These are phyloP conservation scores for Microplitis deprimator DNA, from an alignment of 2,888 invertebrate species.

Conservation along the genomic window DNA sequence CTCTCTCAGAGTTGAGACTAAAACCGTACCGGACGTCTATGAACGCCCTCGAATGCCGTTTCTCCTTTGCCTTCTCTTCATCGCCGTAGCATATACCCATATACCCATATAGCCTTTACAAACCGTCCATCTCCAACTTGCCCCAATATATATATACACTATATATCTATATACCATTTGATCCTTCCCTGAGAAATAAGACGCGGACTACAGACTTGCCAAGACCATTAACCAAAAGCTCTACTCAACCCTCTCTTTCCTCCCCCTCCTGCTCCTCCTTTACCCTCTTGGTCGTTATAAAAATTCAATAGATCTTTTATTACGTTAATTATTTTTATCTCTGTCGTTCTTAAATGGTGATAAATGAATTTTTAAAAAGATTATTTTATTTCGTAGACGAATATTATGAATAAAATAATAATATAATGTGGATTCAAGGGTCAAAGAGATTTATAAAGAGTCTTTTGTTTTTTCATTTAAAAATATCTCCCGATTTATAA, in stretches of 20 bases:
- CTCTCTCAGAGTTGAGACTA: slow-evolving; percentile 16
- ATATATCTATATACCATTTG: slow-evolving; percentile 40
- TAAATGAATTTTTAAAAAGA: slow-evolving; percentile 3
- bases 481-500: slow-evolving; percentile 6
- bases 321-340: slow-evolving; percentile 37
- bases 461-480: neutral
- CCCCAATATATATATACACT: slow-evolving; percentile 22
- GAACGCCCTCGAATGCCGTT: slow-evolving; percentile 17
- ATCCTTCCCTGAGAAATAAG: slow-evolving; percentile 40
- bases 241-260: slow-evolving; percentile 33
- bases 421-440: neutral
- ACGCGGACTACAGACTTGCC: slow-evolving; percentile 33
- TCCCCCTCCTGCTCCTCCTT: neutral
- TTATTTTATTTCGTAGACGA: slow-evolving; percentile 1
- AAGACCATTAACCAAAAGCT: slow-evolving; percentile 41
- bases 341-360: slow-evolving; percentile 4
- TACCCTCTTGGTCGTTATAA: slow-evolving; percentile 33
- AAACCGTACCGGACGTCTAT: slow-evolving; percentile 38
- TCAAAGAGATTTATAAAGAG: neutral
- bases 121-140: slow-evolving; percentile 32
- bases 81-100: slow-evolving; percentile 6
- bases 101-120: slow-evolving; percentile 4
- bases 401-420: neutral
- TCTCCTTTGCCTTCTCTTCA: slow-evolving; percentile 34
- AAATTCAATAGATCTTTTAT: slow-evolving; percentile 32